Base-by-base conservation (phyloP, 2,113 vertebrate species). In the Psilopogon haemacephalus region DNA sequence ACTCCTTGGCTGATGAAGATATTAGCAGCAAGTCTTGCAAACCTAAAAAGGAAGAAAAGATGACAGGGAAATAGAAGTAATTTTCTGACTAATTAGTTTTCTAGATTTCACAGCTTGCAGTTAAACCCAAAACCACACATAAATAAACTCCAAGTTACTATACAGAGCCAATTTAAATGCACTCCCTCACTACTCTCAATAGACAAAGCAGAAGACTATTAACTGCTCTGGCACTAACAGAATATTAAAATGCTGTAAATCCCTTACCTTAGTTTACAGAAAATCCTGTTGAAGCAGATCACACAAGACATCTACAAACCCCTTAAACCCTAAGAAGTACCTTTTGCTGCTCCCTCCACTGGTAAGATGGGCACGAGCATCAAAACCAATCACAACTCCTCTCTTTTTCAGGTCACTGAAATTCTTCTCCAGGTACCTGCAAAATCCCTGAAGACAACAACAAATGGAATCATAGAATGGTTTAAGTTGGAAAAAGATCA, bases 301-400 rank as follows among this genome's bases (percentile, higher is more conserved):
- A 48, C 10, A 48, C 14, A 56, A 70, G 56, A 23, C 5, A 46
- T 21, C 37, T 37, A 70, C 20, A 52, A 89, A 80, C 74, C 58
- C 40, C 17, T 70, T 56, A 40, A 42, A 88, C 42, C 8, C 13
- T 44, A n/a, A 81, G 26, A 60, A 26, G 21, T 96, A 98, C 98
- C 97, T 98, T 94, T 97, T 98, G 97, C 99, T 99, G 94, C 97
- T 98, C 72, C 98, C 98, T 55, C 98, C 99, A 4, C 99, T 99
- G 63, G 98, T 74, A 28, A 97, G 97, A 81, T 99, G 98, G 65
- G 99, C 98, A 3, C 99, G 98, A 18, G 98, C 99, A 14, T 99
- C 99, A 55, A 98, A 99, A 11, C 99, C 98, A 82, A 99, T 99
- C 75, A 98, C 99, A 21, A 99, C 98, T 3, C 99, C 99, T 86